Evolutionary conservation across 2,888 invertebrate genomes (phyloP).

Genomic region (Tetragonula carbonaria): DNA sequence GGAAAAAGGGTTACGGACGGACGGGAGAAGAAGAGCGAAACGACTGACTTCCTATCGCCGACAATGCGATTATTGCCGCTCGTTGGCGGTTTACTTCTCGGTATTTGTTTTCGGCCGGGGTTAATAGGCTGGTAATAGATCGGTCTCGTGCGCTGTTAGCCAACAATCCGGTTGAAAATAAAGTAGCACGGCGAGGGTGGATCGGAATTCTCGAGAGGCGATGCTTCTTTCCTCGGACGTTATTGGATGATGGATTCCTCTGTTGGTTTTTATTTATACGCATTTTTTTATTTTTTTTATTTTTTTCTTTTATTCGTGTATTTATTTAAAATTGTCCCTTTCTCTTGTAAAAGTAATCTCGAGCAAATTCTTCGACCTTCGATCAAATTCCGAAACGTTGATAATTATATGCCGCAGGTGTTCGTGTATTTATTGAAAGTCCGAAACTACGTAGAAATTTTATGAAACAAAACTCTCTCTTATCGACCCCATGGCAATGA

Average conservation of each 20-base stretch:
- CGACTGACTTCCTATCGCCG: slow-evolving; percentile 17
- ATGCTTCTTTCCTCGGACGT: not conserved
- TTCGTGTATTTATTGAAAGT: not conserved
- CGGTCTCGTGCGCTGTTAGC: not conserved
- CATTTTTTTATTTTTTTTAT: not conserved
- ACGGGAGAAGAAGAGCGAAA: slow-evolving; percentile 16
- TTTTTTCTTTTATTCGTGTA: not conserved
- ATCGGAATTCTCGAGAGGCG: not conserved
- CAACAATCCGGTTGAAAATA: not conserved
- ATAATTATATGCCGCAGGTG: not conserved
- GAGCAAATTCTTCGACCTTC: too few relatives aligned
- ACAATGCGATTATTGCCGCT: slow-evolving; percentile 72
- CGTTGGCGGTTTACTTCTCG: slow-evolving; percentile 64
- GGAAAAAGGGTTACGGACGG: slow-evolving; percentile 13
- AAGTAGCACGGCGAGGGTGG: too few relatives aligned
- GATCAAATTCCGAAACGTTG: too few relatives aligned
- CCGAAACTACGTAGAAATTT: not conserved
- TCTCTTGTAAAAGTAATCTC: too few relatives aligned
- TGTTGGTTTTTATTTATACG: not conserved
- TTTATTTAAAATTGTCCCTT: too few relatives aligned
- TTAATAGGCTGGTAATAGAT: slow-evolving; percentile 1
- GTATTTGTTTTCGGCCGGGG: not conserved
- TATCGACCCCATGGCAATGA: not conserved
- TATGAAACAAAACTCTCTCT: too few relatives aligned
- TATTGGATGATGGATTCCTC: not conserved